Conservation (phyloP, 2,888 invertebrate genomes). For the Caenorhabditis sulstoni region DNA sequence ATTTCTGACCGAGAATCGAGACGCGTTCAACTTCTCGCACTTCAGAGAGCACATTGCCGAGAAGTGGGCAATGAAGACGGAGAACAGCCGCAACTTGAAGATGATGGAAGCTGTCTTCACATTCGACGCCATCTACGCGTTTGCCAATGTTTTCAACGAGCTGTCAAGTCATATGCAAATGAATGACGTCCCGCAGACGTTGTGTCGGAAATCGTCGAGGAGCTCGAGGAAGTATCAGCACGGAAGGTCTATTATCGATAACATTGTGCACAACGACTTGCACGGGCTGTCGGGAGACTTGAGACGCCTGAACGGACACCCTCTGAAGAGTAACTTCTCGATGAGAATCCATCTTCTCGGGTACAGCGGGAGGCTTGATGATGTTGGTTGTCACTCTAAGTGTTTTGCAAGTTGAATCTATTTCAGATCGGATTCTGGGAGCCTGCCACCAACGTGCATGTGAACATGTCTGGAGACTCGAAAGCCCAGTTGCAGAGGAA, state of each 20-base stretch:
- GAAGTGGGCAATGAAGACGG: conserved; percentile 66
- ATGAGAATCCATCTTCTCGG: conserved; percentile 79
- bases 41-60: conserved; percentile 66
- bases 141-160: conserved; percentile 67
- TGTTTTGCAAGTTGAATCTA: neutral
- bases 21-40: conserved; percentile 68
- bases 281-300: conserved; percentile 70
- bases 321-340: conserved; percentile 74
- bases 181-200: conserved; percentile 64
- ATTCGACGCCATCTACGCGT: conserved; percentile 71
- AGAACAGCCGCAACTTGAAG: conserved; percentile 63
- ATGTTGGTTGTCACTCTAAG: conserved; percentile 68
- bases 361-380: conserved; percentile 76
- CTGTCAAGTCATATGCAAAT: conserved; percentile 60
- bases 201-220: conserved; percentile 71
- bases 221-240: conserved; percentile 72
- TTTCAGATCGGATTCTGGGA: conserved; percentile 80
- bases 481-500: conserved; percentile 77
- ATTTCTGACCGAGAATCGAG: conserved; percentile 66
- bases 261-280: conserved; percentile 61
- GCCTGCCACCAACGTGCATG: conserved; percentile 75
- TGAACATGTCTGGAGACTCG: conserved; percentile 78
- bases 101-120: conserved; percentile 73
- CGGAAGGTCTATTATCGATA: conserved; percentile 69
- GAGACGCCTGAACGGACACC: conserved; percentile 62